Base-by-base conservation (phyloP, 2,113 vertebrate genomes). In the Serranochromis macrocephalus region DNA sequence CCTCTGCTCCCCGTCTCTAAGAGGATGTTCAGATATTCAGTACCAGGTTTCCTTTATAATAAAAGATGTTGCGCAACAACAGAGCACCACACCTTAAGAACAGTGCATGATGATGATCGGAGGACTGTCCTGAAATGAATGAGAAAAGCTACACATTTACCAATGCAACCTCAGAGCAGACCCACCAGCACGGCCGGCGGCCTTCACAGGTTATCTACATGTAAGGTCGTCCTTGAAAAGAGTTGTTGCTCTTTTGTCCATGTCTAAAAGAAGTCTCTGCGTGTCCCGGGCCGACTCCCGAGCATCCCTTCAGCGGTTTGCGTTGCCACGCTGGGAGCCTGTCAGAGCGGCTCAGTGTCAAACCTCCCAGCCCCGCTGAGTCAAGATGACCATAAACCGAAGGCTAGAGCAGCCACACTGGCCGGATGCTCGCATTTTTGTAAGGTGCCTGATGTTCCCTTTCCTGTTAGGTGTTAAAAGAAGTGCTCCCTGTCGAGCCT, bases 261-360 rank as follows among this genome's bases (percentile, higher is more conserved):
- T 42, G 87, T 81, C 78, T 66, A 68, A 33, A 75, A 81, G 89
- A 89, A 80, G 87, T 51, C 9, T 9, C 7, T 7, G 53, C 9
- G 54, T 33, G 61, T 55, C 71, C 17, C 80, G 12, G 80, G 83
- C 88, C 47, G 83, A 89, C 85, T 93, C 38, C 42, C 3, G 57
- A 88, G 87, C 92, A 88, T 88, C 86, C 89, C 86, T 66, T 63
- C 80, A 87, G 93, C 90, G 29, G 85, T 78, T 61, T 83, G 91
- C 85, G 80, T 85, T 51, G 42, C 85, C 90, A 82, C 9, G 85
- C 91, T 92, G 88, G 88, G 88, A 90, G 89, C 75, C 90, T 92
- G 95, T 94, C 95, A 94, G 33, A 84, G 80, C 2, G 38, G 73
- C 63, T 95, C 91, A 92, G 55, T 82, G 85, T 96, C 95, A 95